Conservation (phyloP, 2,113 vertebrate genomes). For the Astatotilapia flaviijosephi region DNA sequence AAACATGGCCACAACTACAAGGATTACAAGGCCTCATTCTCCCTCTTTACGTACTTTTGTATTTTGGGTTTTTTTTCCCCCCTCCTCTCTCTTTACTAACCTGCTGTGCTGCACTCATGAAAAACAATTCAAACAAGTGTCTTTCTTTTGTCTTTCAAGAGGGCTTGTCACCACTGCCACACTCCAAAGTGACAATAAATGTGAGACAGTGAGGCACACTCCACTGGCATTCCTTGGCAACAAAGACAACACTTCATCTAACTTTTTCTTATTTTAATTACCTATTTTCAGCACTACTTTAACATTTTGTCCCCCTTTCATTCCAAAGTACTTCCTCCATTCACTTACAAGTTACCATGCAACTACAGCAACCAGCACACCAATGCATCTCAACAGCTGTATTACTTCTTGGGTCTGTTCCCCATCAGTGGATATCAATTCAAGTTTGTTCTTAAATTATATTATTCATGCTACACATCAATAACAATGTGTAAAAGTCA, state of each 20-base stretch:
- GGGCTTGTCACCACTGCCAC: background rate
- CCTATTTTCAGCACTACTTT: background rate
- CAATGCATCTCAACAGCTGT: background rate
- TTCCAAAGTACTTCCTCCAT: background rate
- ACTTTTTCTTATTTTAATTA: background rate
- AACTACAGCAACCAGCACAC: background rate
- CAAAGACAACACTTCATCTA: background rate
- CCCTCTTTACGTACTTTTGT: background rate
- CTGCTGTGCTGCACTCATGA: background rate
- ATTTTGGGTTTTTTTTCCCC: rapidly evolving
- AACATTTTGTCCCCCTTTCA: background rate
- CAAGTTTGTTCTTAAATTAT: background rate
- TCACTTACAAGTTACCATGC: background rate
- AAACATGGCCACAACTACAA: background rate
- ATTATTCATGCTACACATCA: background rate
- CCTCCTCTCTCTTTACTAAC: background rate
- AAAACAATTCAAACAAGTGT: constrained; percentile 19
- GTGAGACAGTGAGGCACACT: background rate
- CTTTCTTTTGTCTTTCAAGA: background rate
- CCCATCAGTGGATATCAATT: background rate
- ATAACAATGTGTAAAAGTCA: background rate
- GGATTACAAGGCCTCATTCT: background rate
- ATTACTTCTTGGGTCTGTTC: background rate
- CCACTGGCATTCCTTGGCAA: background rate
- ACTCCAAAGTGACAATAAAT: background rate